Base-by-base conservation (phyloP, 2,113 vertebrate species). In the Menura novaehollandiae region DNA sequence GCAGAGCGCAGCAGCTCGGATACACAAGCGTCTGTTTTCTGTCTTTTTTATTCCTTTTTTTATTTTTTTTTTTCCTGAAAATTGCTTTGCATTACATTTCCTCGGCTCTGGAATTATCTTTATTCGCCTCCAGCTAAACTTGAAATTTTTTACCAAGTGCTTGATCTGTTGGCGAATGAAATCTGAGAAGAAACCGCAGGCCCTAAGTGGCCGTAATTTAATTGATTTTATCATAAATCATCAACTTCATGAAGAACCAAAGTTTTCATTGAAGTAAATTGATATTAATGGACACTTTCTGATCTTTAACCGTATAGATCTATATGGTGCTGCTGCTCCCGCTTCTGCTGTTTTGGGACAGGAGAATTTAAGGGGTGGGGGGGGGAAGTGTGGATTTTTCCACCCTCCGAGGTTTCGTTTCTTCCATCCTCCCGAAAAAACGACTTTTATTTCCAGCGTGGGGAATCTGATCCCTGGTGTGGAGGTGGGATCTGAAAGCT, bases 191-290 rank as follows among this genome's bases (percentile, higher is more conserved):
- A 97, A 98, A 98, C 98, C 98, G 97, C 98, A 98, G 97, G 96
- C 96, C 97, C 97, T 97, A 95, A 98, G 98, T 98, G 97, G 97
- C 96, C 93, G 92, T 97, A 97, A 98, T 98, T 98, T 98, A 98
- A 99, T 99, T 98, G 98, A 99, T 99, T 99, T 98, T 97, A 98
- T 98, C 98, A 99, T 99, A 98, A 98, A 99, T 99, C 98, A 99
- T 98, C 98, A 98, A 98, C 98, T 99, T 98, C 98, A 98, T 98
- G 98, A 98, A 98, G 98, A 98, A 98, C 94, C 97, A 91, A 95
- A 98, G 97, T 98, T 98, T 98, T 98, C 97, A 98, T 97, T 98
- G 97, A 98, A 98, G 97, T 95, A 97, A 98, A 98, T 98, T 98
- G 98, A 98, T 98, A 98, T 98, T 98, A 98, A 98, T 98, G 98